Base-by-base conservation (phyloP, 1,140 invertebrate genomes). In the Pissodes strobi region DNA sequence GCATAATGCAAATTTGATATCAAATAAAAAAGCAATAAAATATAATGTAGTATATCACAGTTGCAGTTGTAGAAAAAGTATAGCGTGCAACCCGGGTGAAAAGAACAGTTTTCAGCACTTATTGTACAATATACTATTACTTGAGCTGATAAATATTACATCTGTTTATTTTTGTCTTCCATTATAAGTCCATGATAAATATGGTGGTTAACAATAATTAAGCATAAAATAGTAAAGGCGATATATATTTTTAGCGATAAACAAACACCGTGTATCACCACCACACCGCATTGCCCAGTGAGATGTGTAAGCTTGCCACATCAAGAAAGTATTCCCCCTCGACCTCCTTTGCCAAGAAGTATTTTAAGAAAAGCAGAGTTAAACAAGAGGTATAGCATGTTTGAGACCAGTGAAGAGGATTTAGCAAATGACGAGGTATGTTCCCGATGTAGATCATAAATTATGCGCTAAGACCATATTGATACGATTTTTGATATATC, bases 361-460 rank as follows among this genome's bases (percentile, higher is more conserved):
- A 91, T 90, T 74, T 46, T 74, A n/a, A 56, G 72, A 22, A 72
- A 73, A 57, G 68, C 68, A n/a, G 79, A 75, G 34, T 70, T 82
- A 4, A 81, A 83, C 22, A 91, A 91, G 78, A 81, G 90, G 27
- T 91, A 88, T 71, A 91, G 89, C 62, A 90, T 91, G 88, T 89
- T 91, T 72, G 91, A 91, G 77, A 86, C 79, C 9, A 79, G 78
- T 3, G 82, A 85, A 34, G 83, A 85, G 49, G 83, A 84, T 17
- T 59, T 71, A 12, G 51, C 57, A 10, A 67, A 70, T 23, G 43
- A 68, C 12, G 52, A 64, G 6, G 58, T 61, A 61, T 39, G 23
- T 18, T 10, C 2, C n/a, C 13, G 25, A 10, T 1, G 6, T 52
- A 12, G n/a, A n/a, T n/a, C n/a, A n/a, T n/a, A n/a, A n/a, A n/a